Evolutionary conservation across 2,888 invertebrate species (phyloP), one percentile per base, ranked within the genome.

Genomic region (Phortica magna): DNA sequence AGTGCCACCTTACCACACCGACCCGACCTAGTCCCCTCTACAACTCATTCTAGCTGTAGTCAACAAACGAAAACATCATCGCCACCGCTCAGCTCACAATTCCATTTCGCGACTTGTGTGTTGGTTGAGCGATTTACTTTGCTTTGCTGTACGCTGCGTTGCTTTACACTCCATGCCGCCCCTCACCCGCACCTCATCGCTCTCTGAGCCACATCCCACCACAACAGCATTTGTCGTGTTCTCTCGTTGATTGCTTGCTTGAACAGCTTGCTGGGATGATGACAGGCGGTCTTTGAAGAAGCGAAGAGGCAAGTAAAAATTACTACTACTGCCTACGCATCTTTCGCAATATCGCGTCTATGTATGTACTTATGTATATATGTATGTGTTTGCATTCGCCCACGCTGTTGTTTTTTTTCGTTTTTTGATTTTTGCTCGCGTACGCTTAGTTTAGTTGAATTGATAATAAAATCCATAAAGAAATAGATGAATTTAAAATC

Each of bases 331-430:
- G 77, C 85, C 85, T 83, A 86, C 85, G 87, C 89, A 86, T 89
- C 88, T 86, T 89, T 86, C 80, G 85, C 89, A 88, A 88, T 89
- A 88, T 89, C 85, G 83, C 79, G 78, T 55, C 7, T 57, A n/a
- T 22, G 53, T 57, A 57, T 59, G 57, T 75, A 65, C 10, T 59
- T 68, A 55, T 73, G 75, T 42, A 74, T 43, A 70, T 73, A 31
- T 74, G 9, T 64, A 43, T 72, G 74, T 74, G 75, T 73, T 31
- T 55, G 39, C n/a, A 64, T 42, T 43, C 70, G 70, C 70, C 70
- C 31, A 76, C 55, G 31, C 70, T 31, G 31, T 31, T 31, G n/a
- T n/a, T 31, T 31, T 31, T 31, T 31, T 31, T 31, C 3, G 1
- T 31, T 31, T 31, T 31, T 31, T 31, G 31, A 4, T 31, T 31